Evolutionary conservation across 2,888 invertebrate species (phyloP).

Genomic region (Acanthosoma haemorrhoidale): DNA sequence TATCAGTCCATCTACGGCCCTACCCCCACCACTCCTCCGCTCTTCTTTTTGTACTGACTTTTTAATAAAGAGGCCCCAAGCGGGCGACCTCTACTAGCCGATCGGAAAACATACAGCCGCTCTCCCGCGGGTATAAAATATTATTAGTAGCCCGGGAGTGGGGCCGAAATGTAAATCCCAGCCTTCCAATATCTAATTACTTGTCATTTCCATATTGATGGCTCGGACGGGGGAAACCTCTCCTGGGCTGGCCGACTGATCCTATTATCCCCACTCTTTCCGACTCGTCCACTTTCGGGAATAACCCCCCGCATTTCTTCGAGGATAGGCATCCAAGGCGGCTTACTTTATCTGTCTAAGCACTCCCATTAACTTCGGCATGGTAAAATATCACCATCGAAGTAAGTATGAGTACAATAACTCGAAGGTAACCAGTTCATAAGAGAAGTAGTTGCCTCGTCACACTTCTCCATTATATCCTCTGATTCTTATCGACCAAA

Average conservation of each 20-base stretch:
- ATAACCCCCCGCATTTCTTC: background rate
- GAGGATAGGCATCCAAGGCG: no score
- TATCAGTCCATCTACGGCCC: background rate
- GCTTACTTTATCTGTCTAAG: no score
- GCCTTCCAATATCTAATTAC: conserved; percentile 16
- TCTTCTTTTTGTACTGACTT: conserved; percentile 10
- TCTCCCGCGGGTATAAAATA: background rate
- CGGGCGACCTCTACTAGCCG: background rate
- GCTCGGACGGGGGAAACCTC: background rate
- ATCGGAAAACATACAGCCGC: background rate
- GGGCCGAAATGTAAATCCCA: conserved; percentile 5
- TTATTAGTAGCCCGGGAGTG: background rate
- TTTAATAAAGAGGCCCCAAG: conserved; percentile 11
- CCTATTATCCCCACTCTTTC: background rate
- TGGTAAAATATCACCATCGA: no score
- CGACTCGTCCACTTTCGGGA: no score
- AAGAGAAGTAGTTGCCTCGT: no score
- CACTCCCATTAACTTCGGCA: no score
- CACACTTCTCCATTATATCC: no score
- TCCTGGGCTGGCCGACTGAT: background rate
- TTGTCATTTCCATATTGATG: conserved; percentile 27
- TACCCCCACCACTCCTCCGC: background rate
- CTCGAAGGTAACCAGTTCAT: no score
- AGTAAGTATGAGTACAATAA: no score
- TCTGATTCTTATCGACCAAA: no score